Percentiles rank a stretch among this genome's conserved stretches.
Evolutionary conservation across 2,797 vertebrate species (phyloP).

Genomic region (Tapirus indicus): DNA sequence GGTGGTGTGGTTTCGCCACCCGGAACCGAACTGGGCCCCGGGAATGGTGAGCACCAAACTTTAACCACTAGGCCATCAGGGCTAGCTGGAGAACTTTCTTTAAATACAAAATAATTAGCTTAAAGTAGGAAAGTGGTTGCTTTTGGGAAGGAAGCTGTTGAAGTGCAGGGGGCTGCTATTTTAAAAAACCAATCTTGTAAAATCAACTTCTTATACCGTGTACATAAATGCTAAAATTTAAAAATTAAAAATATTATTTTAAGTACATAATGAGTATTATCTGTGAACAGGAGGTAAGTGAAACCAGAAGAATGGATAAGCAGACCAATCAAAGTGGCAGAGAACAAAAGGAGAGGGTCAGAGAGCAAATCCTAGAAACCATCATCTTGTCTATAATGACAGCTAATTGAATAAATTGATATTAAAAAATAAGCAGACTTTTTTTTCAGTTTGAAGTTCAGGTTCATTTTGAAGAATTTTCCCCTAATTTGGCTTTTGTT

Average conservation of each 20-base stretch:
- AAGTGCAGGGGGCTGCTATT: background rate
- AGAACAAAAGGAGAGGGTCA: background rate
- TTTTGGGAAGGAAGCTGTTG: slow-evolving; percentile 24
- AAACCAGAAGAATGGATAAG: background rate
- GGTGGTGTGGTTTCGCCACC: too few relatives aligned
- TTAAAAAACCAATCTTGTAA: background rate
- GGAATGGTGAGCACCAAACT: too few relatives aligned
- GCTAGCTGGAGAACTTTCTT: background rate
- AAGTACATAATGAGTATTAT: background rate
- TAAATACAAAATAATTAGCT: slow-evolving; percentile 35
- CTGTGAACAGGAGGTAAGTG: background rate
- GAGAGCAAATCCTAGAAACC: background rate
- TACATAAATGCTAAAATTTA: background rate
- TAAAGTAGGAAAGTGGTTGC: background rate
- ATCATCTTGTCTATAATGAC: background rate
- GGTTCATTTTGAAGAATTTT: background rate
- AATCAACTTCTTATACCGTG: background rate
- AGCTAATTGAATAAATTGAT: slow-evolving; percentile 20
- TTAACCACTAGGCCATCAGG: too few relatives aligned
- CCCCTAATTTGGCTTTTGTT: slow-evolving; percentile 20
- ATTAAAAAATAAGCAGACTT: slow-evolving; percentile 38
- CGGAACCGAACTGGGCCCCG: too few relatives aligned
- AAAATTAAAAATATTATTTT: slow-evolving; percentile 14
- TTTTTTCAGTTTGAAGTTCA: slow-evolving; percentile 51
- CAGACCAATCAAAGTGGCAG: background rate